Conservation (phyloP, 2,797 vertebrate species). For the Sebastes itinus region DNA sequence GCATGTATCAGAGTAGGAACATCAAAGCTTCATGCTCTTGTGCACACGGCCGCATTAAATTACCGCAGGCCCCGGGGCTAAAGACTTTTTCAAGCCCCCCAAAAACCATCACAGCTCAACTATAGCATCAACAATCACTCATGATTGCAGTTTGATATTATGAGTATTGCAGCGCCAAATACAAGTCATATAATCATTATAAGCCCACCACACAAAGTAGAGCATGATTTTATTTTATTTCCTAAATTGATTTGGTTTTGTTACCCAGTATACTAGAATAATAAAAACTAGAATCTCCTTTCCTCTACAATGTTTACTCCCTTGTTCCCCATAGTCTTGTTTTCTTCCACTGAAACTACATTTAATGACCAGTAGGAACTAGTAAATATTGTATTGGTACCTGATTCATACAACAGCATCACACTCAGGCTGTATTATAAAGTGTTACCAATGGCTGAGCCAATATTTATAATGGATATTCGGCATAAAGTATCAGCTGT, state of each 20-base stretch:
- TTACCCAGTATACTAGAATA: too few species aligned
- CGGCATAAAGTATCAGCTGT: not conserved
- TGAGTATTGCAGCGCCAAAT: not conserved
- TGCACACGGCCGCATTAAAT: not conserved
- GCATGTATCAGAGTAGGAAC: not conserved
- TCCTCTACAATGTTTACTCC: too few species aligned
- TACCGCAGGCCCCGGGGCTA: not conserved
- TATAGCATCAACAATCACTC: not conserved
- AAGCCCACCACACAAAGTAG: not conserved
- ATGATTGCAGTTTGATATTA: not conserved
- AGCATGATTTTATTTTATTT: not conserved
- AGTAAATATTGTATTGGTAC: too few species aligned
- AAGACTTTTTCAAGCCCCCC: not conserved
- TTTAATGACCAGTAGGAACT: not conserved
- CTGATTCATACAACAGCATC: too few species aligned
- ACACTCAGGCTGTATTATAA: too few species aligned
- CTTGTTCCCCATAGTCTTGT: not conserved
- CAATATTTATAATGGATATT: not conserved
- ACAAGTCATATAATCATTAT: not conserved
- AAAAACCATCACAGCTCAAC: not conserved
- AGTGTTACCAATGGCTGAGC: not conserved
- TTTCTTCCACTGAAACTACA: not conserved
- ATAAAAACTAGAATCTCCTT: too few species aligned
- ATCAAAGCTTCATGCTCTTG: not conserved
- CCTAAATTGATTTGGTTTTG: rapidly evolving